Evolutionary conservation across 2,888 invertebrate species (phyloP), one percentile per base, ranked within the genome.

Genomic region (Drosophila paramelanica): DNA sequence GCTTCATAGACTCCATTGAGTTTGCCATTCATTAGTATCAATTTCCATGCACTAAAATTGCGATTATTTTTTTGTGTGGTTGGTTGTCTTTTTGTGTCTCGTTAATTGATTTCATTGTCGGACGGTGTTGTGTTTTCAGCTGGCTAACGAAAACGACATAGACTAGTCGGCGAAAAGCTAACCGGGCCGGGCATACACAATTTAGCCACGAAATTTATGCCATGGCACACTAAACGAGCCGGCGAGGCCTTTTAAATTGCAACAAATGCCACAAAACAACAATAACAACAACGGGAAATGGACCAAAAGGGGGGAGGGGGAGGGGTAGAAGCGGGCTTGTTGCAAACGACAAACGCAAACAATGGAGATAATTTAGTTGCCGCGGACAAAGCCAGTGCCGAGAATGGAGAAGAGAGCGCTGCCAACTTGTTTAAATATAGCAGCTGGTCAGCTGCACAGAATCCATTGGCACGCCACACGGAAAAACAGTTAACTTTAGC

Each of bases 331-430:
- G 23, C 36, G 60, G 43, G 17, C 56, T 39, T 62, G 38, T 31
- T 55, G 56, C 72, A 68, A 80, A 83, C 72, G 73, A 75, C 77
- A 77, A 83, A 72, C 56, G 76, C 84, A 87, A 84, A 84, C 84
- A 84, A 84, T 89, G 81, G 75, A 75, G 84, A 89, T 84, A 84
- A 84, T 89, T 84, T 89, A 78, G 89, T 86, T 84, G 75, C 62
- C 76, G 81, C 71, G 77, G 69, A 68, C 65, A 87, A 83, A 67
- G 59, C 51, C 31, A 45, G 45, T 23, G 20, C 5, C 23, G 49
- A 13, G 56, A 55, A 43, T 45, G 39, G 46, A 45, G 43, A 14
- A 41, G 46, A 46, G 43, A 20, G 53, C 33, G 53, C 25, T 52
- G 45, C 52, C 59, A 66, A 71, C 70, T 87, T 87, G 83, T 86